These are phyloP conservation scores for Ctenoplectra terminalis DNA, from an alignment of 1,140 invertebrate species.

Conservation along the genomic window DNA sequence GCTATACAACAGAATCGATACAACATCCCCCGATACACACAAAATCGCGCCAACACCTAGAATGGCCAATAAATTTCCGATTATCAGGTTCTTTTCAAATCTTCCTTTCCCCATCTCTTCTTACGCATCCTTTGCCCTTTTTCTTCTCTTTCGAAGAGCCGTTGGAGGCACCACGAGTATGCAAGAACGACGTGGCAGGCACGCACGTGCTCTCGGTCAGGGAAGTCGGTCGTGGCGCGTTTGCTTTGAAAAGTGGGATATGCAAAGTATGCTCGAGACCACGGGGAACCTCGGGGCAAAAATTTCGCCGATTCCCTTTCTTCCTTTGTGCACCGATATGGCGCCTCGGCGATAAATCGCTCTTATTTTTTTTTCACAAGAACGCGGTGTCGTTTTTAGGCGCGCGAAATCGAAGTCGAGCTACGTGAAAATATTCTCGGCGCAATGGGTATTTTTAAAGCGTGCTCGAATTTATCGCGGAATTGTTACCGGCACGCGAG, in stretches of 20 bases:
- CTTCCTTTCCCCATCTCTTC: neutral
- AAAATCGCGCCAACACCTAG: neutral
- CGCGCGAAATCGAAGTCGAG: conserved; percentile 32
- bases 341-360: conserved; percentile 46
- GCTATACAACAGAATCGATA: no score
- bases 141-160: conserved; percentile 26
- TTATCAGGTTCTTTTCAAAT: conserved; percentile 19
- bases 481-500: conserved; percentile 17
- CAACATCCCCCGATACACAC: neutral
- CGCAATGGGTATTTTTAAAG: conserved; percentile 42
- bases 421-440: conserved; percentile 34
- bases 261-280: conserved; percentile 44
- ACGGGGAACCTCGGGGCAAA: conserved; percentile 18
- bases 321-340: conserved; percentile 33
- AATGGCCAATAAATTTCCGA: conserved; percentile 12
- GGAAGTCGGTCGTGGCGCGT: conserved; percentile 47
- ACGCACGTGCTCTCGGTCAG: conserved; percentile 53
- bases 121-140: neutral
- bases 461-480: conserved; percentile 38
- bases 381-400: conserved; percentile 31
- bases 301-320: conserved; percentile 48
- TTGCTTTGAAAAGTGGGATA: conserved; percentile 55
- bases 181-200: conserved; percentile 36
- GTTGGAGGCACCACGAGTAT: conserved; percentile 11
- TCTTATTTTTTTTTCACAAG: conserved; percentile 2